Evolutionary conservation across 2,797 vertebrate species (phyloP).

Genomic region (Squalus acanthias): DNA sequence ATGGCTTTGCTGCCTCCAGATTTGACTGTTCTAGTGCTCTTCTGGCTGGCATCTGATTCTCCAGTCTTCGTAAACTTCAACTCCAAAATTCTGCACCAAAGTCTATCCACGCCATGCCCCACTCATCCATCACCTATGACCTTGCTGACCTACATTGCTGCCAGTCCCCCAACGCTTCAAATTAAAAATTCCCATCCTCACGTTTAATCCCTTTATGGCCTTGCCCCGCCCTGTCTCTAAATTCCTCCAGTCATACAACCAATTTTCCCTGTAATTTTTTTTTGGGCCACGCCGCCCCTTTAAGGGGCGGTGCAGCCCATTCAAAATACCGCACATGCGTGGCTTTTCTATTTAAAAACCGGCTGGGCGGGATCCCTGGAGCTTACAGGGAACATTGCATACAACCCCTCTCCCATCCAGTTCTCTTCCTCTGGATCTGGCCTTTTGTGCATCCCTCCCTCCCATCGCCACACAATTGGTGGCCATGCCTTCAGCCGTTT

Average conservation of each 20-base stretch:
- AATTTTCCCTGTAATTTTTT: too few species aligned
- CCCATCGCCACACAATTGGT: not conserved
- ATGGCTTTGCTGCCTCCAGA: not conserved
- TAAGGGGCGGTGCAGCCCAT: too few species aligned
- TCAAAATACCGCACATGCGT: too few species aligned
- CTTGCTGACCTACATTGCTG: not conserved
- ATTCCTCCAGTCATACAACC: not conserved
- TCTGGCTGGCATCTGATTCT: not conserved
- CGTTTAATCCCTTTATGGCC: not conserved
- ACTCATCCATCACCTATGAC: not conserved
- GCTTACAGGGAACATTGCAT: not conserved
- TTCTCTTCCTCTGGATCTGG: not conserved
- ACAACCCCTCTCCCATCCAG: not conserved
- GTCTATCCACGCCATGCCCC: not conserved
- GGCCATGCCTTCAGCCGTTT: not conserved
- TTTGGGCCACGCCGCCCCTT: too few species aligned
- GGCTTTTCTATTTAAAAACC: too few species aligned
- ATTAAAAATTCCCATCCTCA: not conserved
- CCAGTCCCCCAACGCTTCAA: not conserved
- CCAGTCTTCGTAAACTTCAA: not conserved
- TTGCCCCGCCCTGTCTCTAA: not conserved
- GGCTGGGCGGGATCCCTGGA: too few species aligned
- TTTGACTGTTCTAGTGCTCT: not conserved
- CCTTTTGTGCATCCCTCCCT: not conserved
- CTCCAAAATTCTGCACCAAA: not conserved